phyloP scores from a whole-genome alignment of 2,113 vertebrate genomes.

The Caranx melampygus region DNA sequence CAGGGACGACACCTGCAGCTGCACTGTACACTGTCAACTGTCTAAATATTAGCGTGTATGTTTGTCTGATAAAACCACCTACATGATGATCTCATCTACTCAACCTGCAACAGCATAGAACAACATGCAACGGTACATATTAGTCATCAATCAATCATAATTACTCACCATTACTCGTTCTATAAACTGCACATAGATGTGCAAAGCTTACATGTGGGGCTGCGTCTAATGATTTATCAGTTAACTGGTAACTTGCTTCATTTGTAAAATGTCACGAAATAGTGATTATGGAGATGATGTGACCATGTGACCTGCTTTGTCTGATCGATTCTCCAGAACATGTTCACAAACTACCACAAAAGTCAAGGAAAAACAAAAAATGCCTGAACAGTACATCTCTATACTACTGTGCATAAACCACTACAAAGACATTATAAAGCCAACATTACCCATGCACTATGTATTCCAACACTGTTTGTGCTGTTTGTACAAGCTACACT shows the following conservation, averaged over 20 bases:
- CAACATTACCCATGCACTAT: not conserved
- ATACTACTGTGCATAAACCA: not conserved
- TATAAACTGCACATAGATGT: not conserved
- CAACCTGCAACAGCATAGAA: not conserved
- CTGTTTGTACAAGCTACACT: no score
- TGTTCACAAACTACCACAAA: not conserved
- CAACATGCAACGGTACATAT: not conserved
- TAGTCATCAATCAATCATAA: not conserved
- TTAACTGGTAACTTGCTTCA: not conserved
- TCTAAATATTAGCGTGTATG: not conserved
- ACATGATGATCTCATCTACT: not conserved
- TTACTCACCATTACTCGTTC: not conserved
- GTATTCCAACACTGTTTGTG: not conserved
- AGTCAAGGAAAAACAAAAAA: not conserved
- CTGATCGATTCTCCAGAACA: not conserved
- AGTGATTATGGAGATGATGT: not conserved
- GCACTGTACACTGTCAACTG: no score
- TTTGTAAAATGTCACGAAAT: not conserved
- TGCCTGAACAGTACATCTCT: not conserved
- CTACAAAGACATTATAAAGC: not conserved
- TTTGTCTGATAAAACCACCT: not conserved
- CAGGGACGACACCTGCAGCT: slow-evolving; percentile 20
- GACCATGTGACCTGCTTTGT: not conserved
- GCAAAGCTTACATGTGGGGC: not conserved
- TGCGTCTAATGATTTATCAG: not conserved